Conservation (phyloP, 1,140 invertebrate species). For the Daktulosphaira vitifoliae region DNA sequence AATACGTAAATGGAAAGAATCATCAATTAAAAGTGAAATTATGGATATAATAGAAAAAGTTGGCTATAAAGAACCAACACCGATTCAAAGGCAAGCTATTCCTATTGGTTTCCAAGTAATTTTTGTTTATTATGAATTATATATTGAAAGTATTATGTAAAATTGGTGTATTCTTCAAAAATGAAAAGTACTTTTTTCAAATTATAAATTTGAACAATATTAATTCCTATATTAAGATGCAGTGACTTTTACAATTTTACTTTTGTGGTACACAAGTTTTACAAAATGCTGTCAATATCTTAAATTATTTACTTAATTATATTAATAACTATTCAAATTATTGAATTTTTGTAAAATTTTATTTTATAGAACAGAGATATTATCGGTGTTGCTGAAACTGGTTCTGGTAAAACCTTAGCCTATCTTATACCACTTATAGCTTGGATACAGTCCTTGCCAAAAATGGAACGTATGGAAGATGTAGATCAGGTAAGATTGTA, state of each 20-base stretch:
- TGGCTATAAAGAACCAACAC: constrained; percentile 96
- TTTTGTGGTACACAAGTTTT: neutral
- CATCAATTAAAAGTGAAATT: constrained; percentile 81
- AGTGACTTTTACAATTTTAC: neutral
- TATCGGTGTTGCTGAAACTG: constrained; percentile 98
- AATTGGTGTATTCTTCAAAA: too few relatives aligned
- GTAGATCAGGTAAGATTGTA: constrained; percentile 57
- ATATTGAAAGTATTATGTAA: neutral
- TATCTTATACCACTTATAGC: constrained; percentile 94
- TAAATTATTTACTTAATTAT: neutral
- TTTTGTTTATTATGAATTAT: constrained; percentile 9
- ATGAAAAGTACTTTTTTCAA: neutral
- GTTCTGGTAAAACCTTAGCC: constrained; percentile 95
- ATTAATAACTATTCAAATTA: neutral
- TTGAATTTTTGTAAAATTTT: constrained; percentile 2
- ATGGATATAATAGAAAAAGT: constrained; percentile 91
- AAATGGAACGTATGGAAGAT: constrained; percentile 85
- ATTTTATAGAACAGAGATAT: constrained; percentile 87
- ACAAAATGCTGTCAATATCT: neutral
- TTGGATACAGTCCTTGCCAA: constrained; percentile 97
- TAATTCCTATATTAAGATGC: neutral
- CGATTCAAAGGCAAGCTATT: constrained; percentile 98
- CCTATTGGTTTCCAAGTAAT: constrained; percentile 79
- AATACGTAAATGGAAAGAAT: constrained; percentile 90
- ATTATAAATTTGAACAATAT: neutral